phyloP scores from a whole-genome alignment of 2,113 vertebrate genomes.

The Pan paniscus region DNA sequence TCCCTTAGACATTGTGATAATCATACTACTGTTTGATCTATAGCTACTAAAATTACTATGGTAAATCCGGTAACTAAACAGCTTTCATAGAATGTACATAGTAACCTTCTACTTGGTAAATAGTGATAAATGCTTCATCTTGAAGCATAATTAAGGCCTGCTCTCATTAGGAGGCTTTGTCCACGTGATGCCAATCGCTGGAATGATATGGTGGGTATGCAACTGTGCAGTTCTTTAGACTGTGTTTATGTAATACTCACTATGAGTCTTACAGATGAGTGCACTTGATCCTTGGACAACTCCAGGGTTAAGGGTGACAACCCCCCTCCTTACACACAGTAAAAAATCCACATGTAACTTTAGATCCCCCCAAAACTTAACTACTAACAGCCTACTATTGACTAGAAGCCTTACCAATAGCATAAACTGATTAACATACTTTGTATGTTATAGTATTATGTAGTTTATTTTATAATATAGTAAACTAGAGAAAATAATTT shows the following conservation, averaged over 20 bases:
- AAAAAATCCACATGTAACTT: background rate
- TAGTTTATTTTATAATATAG: background rate
- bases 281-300: background rate
- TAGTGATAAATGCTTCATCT: background rate
- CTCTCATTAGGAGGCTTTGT: background rate
- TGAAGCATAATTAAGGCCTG: background rate
- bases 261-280: background rate
- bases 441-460: background rate
- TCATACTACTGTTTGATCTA: background rate
- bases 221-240: background rate
- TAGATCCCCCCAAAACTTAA: background rate
- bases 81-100: background rate
- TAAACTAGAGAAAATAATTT: background rate
- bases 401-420: background rate
- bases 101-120: background rate
- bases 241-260: background rate
- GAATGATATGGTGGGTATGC: background rate
- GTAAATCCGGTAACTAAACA: background rate
- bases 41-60: background rate
- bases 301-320: background rate
- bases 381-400: background rate
- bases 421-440: background rate
- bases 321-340: background rate
- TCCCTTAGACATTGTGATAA: background rate
- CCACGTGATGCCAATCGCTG: background rate